Evolutionary conservation across 1,140 invertebrate species (phyloP).

Genomic region (Zaprionus africanus): DNA sequence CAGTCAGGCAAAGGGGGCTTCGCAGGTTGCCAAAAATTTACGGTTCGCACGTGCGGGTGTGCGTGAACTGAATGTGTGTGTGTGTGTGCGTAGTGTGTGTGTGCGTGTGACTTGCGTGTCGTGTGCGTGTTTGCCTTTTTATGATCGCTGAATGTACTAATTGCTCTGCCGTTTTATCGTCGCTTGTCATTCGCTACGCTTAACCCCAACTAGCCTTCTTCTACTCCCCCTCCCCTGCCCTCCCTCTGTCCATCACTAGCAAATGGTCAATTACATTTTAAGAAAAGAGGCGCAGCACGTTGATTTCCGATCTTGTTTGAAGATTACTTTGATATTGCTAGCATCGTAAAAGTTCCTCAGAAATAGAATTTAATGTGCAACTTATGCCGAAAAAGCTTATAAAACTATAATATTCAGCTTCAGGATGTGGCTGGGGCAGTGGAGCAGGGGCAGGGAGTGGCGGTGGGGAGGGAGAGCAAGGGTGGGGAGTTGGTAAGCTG

Average conservation of each 20-base stretch:
- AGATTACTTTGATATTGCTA: background rate
- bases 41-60: background rate
- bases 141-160: slow-evolving; percentile 59
- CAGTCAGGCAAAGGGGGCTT: background rate
- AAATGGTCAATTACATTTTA: background rate
- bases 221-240: background rate
- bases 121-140: slow-evolving; percentile 43
- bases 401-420: slow-evolving; percentile 25
- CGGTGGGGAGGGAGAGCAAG: background rate
- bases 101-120: too few relatives aligned
- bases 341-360: slow-evolving; percentile 24
- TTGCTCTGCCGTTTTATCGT: slow-evolving; percentile 52
- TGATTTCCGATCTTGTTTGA: background rate
- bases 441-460: background rate
- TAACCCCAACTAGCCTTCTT: background rate
- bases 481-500: background rate
- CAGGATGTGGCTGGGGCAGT: background rate
- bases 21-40: slow-evolving; percentile 43
- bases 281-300: background rate
- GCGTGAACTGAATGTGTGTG: background rate
- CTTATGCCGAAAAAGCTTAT: background rate
- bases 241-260: too few relatives aligned
- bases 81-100: background rate
- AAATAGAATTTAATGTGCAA: slow-evolving; percentile 26
- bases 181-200: slow-evolving; percentile 42